Percentiles rank a stretch among this genome's conserved stretches.
Conservation (phyloP, 1,140 invertebrate species). For the Lasioglossum baleicum region DNA sequence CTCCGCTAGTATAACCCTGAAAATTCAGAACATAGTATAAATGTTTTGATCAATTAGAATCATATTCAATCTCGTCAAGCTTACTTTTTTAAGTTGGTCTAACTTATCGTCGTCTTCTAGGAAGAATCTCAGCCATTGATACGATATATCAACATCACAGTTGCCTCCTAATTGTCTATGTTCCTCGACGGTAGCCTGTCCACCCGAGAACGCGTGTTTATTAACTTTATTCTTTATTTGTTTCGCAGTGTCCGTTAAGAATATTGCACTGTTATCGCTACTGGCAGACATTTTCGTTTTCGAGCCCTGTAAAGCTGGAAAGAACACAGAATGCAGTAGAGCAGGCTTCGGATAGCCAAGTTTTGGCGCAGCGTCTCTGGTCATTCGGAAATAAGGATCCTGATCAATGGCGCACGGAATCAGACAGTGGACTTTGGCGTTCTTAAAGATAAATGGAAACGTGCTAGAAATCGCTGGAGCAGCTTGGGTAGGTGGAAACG, state of each 20-base stretch:
- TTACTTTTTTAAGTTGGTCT: constrained; percentile 88
- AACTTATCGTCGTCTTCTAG: constrained; percentile 95
- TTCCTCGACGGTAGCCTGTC: constrained; percentile 95
- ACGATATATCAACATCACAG: constrained; percentile 97
- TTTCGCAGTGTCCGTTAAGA: constrained; percentile 95
- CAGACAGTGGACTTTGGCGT: constrained; percentile 92
- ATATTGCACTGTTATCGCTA: constrained; percentile 96
- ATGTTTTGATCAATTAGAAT: not conserved
- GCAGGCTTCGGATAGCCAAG: constrained; percentile 95
- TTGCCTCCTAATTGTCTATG: constrained; percentile 95
- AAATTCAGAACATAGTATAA: constrained; percentile 53
- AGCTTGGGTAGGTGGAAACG: constrained; percentile 97
- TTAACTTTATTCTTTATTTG: constrained; percentile 99
- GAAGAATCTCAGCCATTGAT: constrained; percentile 97
- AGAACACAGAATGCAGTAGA: constrained; percentile 95
- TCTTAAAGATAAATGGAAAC: constrained; percentile 97
- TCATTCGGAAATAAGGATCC: constrained; percentile 99
- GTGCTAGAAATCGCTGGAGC: constrained; percentile 95
- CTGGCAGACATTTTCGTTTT: constrained; percentile 99
- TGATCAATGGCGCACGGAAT: constrained; percentile 99
- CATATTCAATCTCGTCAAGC: constrained; percentile 23
- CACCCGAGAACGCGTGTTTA: constrained; percentile 99
- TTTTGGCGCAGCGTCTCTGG: constrained; percentile 95
- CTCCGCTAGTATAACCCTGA: constrained; percentile 93
- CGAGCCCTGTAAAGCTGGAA: constrained; percentile 97